Base-by-base conservation (phyloP, 2,888 invertebrate species). In the Mesoligia furuncula region DNA sequence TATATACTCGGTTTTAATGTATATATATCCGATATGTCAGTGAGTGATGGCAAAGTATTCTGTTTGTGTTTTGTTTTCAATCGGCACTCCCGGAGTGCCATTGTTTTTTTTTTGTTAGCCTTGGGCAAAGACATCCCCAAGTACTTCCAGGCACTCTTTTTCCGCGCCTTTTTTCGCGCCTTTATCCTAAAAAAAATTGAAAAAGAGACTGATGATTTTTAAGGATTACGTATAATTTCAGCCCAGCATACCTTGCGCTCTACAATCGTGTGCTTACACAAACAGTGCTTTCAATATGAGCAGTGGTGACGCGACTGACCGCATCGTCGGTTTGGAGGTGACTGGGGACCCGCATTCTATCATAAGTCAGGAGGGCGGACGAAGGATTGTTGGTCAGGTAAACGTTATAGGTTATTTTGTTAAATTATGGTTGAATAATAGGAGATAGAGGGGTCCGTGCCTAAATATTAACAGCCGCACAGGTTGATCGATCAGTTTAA, bases 231-330 rank as follows among this genome's bases (percentile, higher is more conserved):
- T 45, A n/a, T 7, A 9, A 31, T 77, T 75, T 20, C 73, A 87
- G 79, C 51, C 74, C 8, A 68, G 48, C 4, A 81, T 90, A 17
- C 69, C 80, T 1, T 87, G 87, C 11, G 84, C 90, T 0, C 85
- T 95, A 0, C 95, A 94, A 82, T 91, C 94, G 0, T 93, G 94
- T 72, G 93, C 95, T 0, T 96, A 91, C 73, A 96, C 96, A 0
- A 96, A 90, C 76, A 96, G 96, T 62, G 96, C 94, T 2, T 77
- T 75, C 15, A 92, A 92, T 67, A 87, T 96, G 78, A 87, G 67
- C 4, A 82, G 75, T 11, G 83, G 73, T 0, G 90, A 91, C 2
- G 62, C 65, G 0, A 75, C 87, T 0, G 94, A 93, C 27, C 48
- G 72, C 2, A 88, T 95, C 0, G 93, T 95, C 0, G 96, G 94